Conservation (phyloP, 2,888 invertebrate species). For the Halictus quadricinctus region DNA sequence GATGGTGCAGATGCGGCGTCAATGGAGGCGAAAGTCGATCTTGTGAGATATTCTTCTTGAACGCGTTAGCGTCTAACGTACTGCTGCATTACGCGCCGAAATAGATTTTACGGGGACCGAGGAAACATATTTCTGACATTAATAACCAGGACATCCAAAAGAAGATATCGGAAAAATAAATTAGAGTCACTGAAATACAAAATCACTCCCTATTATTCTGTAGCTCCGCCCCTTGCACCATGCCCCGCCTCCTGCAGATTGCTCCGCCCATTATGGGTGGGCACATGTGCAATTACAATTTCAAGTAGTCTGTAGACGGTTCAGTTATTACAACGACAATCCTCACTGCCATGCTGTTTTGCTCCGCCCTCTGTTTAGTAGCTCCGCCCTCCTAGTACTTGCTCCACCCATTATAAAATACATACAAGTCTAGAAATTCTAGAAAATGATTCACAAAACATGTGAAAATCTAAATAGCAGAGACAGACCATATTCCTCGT, state of each 20-base stretch:
- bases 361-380: no score
- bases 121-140: neutral
- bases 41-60: slow-evolving; percentile 39
- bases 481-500: neutral
- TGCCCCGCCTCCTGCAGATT: neutral
- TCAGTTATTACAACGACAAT: no score
- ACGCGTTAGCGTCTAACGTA: slow-evolving; percentile 28
- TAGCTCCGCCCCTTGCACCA: neutral
- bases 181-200: neutral
- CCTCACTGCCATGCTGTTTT: no score
- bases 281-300: neutral
- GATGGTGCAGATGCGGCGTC: slow-evolving; percentile 57
- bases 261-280: neutral
- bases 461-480: neutral
- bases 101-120: slow-evolving; percentile 22
- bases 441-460: neutral
- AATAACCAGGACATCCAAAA: neutral
- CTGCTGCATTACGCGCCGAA: neutral
- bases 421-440: neutral
- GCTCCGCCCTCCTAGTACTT: neutral
- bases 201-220: no score
- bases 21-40: slow-evolving; percentile 62
- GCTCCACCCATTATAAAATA: neutral
- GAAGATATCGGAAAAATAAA: neutral
- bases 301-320: no score